A percentile compares a stretch with the other conserved stretches of the same genome.
phyloP scores from a whole-genome alignment of 2,888 invertebrate genomes.

The Schizaphis graminum region DNA sequence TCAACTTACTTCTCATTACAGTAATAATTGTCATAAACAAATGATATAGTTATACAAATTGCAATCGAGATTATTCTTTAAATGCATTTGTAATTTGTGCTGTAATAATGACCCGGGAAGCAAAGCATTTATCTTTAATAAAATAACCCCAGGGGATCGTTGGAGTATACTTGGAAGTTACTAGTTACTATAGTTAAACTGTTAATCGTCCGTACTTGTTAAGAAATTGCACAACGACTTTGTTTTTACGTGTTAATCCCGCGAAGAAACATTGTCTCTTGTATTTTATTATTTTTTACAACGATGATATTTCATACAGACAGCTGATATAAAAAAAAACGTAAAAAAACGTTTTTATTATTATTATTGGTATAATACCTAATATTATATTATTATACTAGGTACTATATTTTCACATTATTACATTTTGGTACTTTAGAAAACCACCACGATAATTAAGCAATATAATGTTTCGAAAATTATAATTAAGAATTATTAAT shows the following conservation, averaged over 20 bases:
- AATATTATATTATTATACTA: background rate
- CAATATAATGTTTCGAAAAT: background rate
- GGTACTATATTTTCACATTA: conserved; percentile 32
- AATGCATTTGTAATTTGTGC: conserved; percentile 14
- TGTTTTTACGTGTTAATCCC: conserved; percentile 20
- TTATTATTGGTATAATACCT: background rate
- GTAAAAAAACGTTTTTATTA: background rate
- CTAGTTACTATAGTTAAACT: background rate
- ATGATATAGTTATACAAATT: background rate
- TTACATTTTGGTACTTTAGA: background rate
- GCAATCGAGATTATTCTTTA: conserved; percentile 24
- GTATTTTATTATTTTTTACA: background rate
- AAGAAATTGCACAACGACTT: background rate
- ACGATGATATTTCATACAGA: background rate
- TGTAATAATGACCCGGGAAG: background rate
- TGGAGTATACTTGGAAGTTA: background rate
- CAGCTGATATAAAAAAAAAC: background rate
- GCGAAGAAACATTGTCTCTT: background rate
- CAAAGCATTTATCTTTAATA: conserved; percentile 5
- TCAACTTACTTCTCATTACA: background rate
- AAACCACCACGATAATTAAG: conserved; percentile 14
- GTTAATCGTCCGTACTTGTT: conserved; percentile 1
- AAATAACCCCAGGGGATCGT: conserved; percentile 25
- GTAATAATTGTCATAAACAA: background rate
- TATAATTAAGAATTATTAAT: conserved; percentile 23